These are phyloP conservation scores for Panorpa germanica DNA, from an alignment of 2,888 invertebrate genomes.

Conservation along the genomic window DNA sequence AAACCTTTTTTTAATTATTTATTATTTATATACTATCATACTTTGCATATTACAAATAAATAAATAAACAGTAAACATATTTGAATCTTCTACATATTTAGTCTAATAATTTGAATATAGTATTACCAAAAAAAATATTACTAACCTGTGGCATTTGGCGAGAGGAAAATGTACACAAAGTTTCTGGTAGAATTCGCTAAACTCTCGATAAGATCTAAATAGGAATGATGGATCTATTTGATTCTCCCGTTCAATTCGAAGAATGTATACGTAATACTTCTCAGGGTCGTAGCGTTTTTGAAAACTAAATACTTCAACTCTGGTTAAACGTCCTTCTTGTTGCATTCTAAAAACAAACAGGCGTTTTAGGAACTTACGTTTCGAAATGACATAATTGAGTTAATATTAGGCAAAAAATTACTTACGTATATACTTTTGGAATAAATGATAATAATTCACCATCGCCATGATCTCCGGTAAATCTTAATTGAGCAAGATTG, in stretches of 20 bases:
- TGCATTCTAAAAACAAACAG: slow-evolving; percentile 39
- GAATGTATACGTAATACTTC: slow-evolving; percentile 90
- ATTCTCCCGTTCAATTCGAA: slow-evolving; percentile 64
- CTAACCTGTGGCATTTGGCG: slow-evolving; percentile 75
- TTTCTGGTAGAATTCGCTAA: slow-evolving; percentile 91
- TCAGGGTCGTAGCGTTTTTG: slow-evolving; percentile 94
- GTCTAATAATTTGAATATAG: slow-evolving; percentile 9
- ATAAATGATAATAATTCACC: slow-evolving; percentile 81
- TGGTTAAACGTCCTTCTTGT: slow-evolving; percentile 73
- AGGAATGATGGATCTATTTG: slow-evolving; percentile 76
- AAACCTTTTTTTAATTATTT: too few species aligned
- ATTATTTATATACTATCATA: too few species aligned
- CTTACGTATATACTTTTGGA: slow-evolving; percentile 83
- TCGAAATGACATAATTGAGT: not conserved
- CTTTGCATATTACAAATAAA: not conserved
- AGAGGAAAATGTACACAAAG: slow-evolving; percentile 80
- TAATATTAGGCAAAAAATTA: slow-evolving; percentile 13
- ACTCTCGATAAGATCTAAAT: slow-evolving; percentile 91
- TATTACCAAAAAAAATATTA: slow-evolving; percentile 8
- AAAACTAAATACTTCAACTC: slow-evolving; percentile 71
- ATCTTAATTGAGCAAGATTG: slow-evolving; percentile 84
- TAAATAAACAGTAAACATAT: slow-evolving; percentile 3
- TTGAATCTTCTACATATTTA: not conserved
- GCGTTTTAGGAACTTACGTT: too few species aligned
- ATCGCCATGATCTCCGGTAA: slow-evolving; percentile 69